These are phyloP conservation scores for Cancer borealis DNA, from an alignment of 2,888 invertebrate genomes.

Conservation along the genomic window DNA sequence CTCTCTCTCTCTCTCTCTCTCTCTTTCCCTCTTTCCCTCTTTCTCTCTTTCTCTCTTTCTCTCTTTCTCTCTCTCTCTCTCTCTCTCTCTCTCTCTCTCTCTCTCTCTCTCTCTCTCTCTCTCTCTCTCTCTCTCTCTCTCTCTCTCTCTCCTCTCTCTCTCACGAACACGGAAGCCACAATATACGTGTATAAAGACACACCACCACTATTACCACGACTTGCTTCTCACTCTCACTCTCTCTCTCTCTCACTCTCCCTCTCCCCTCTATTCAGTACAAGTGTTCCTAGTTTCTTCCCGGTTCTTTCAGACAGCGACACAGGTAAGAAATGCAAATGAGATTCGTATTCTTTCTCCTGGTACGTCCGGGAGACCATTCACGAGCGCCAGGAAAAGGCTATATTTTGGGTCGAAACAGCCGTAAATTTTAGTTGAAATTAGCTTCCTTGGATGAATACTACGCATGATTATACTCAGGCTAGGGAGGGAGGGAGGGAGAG, in stretches of 20 bases:
- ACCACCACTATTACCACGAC: neutral
- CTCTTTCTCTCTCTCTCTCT: no score
- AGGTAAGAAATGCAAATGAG: conserved; percentile 27
- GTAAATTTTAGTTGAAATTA: conserved; percentile 27
- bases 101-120: no score
- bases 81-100: no score
- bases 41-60: no score
- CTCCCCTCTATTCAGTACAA: neutral
- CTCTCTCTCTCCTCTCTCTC: no score
- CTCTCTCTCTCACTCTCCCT: neutral
- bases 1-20: conserved; percentile 25
- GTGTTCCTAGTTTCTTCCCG: conserved; percentile 1
- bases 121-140: no score
- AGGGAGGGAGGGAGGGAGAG: neutral
- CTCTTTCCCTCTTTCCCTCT: neutral
- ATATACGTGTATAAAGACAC: neutral
- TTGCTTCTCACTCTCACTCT: neutral
- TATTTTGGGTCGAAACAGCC: conserved; percentile 27
- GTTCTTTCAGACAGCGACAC: conserved; percentile 5
- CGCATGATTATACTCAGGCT: conserved; percentile 7
- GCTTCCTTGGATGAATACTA: conserved; percentile 24
- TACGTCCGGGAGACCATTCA: conserved; percentile 27
- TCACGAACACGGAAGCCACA: neutral
- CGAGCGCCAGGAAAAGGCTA: conserved; percentile 6
- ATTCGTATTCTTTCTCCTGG: conserved; percentile 7